Evolutionary conservation across 2,113 vertebrate species (phyloP).

Genomic region (Rhinoptilus africanus): DNA sequence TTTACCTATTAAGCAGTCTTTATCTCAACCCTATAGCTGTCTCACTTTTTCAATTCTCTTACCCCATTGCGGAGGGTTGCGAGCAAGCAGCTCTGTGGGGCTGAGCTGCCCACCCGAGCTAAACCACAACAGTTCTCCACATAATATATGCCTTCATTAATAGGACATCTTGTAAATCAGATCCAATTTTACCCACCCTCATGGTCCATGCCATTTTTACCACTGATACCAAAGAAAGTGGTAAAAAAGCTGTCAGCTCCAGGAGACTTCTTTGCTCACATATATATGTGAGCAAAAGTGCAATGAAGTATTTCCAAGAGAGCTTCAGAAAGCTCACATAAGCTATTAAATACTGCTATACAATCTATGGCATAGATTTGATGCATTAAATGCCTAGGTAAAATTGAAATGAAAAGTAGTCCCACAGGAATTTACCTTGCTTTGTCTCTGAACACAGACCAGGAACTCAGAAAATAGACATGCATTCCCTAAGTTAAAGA

Average conservation of each 20-base stretch:
- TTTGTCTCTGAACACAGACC: neutral
- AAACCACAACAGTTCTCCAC: neutral
- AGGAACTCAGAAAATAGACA: neutral
- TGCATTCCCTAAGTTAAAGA: neutral
- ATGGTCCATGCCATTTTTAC: neutral
- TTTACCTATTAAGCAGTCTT: neutral
- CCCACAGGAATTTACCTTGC: neutral
- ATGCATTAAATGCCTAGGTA: neutral
- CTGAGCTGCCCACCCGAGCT: neutral
- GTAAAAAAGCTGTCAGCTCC: neutral
- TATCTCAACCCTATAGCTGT: neutral
- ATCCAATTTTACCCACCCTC: neutral
- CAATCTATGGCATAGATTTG: neutral
- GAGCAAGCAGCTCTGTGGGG: neutral
- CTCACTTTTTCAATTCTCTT: neutral
- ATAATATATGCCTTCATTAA: neutral
- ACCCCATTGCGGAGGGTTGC: rapidly evolving
- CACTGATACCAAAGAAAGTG: neutral
- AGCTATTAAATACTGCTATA: neutral
- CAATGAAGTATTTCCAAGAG: neutral
- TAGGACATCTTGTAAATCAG: neutral
- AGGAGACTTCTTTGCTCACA: neutral
- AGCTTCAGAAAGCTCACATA: neutral
- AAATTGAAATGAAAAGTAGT: neutral
- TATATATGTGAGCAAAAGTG: neutral